Evolutionary conservation across 2,113 vertebrate genomes (phyloP), one percentile per base, ranked within the genome.

Genomic region (Zeus faber): DNA sequence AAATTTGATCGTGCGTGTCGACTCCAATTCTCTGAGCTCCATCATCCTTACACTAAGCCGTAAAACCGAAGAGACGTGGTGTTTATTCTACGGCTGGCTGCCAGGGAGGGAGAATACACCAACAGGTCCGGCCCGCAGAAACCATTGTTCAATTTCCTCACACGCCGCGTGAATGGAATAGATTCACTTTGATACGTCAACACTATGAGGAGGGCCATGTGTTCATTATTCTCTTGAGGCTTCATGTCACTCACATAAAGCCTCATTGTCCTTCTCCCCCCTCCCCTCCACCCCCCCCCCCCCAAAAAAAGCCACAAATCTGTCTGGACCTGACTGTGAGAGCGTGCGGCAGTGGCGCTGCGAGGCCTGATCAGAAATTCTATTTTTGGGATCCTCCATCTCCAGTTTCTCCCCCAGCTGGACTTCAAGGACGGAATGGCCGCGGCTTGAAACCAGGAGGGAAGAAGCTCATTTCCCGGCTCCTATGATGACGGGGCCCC

Each of bases 391-490:
- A n/a, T n/a, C n/a, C 27, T 48, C 1, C 13, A 7, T 7, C 72
- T 82, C 68, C 47, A 63, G 60, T 79, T 80, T 80, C 75, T 46
- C 47, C 29, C 46, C 29, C 46, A 44, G 41, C 33, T n/a, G 5
- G 25, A 75, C 72, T 67, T 85, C 74, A 82, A 80, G 80, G 46
- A 62, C 29, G 33, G 44, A 79, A 65, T 62, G 39, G 52, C 70
- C 65, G 49, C 24, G 49, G 54, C 48, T 59, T 22, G 70, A 67
- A 78, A 70, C 61, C 68, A 76, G 51, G 52, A 9, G 48, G 49
- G 65, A 54, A 72, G 79, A 55, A 73, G 73, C 57, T 58, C 47
- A 79, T 77, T 80, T 65, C 65, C 59, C 52, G 21, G 11, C 23
- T 13, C 27, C 18, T 29, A 58, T 78, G 66, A 71, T 40, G 64